A percentile compares a stretch with the other conserved stretches of the same genome.
Conservation (phyloP, 2,888 invertebrate genomes). For the Synanthedon tipuliformis region DNA sequence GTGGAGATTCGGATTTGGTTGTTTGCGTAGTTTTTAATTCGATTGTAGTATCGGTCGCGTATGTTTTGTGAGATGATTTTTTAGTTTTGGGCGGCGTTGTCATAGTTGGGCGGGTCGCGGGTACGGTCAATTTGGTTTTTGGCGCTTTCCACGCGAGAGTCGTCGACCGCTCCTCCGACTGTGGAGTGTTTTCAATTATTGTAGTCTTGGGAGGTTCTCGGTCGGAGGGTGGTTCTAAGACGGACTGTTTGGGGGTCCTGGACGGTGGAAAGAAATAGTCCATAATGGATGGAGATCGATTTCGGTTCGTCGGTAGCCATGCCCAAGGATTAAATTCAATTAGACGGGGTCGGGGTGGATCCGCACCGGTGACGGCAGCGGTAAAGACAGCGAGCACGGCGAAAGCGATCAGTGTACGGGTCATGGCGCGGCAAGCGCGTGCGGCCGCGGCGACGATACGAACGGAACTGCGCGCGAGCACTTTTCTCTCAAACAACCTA, state of each 20-base stretch:
- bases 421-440: constrained; percentile 59
- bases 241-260: constrained; percentile 62
- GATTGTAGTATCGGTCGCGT: constrained; percentile 35
- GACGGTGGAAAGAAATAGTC: constrained; percentile 66
- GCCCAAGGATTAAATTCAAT: constrained; percentile 64
- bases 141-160: constrained; percentile 51
- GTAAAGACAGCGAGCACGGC: constrained; percentile 50
- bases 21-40: constrained; percentile 46
- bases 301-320: constrained; percentile 54
- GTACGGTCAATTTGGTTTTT: constrained; percentile 50
- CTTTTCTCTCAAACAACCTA: constrained; percentile 21
- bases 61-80: constrained; percentile 47
- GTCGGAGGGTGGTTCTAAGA: constrained; percentile 53
- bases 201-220: constrained; percentile 42
- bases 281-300: constrained; percentile 60
- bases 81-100: constrained; percentile 42
- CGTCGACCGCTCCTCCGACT: constrained; percentile 46
- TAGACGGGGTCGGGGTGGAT: constrained; percentile 48
- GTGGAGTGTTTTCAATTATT: constrained; percentile 37
- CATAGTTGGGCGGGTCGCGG: constrained; percentile 43
- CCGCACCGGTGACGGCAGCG: constrained; percentile 24
- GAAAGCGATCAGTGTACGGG: constrained; percentile 42
- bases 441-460: constrained; percentile 56
- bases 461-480: constrained; percentile 62
- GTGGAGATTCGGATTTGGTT: constrained; percentile 31